Base-by-base conservation (phyloP, 1,140 invertebrate species). In the Platorchestia sp. region DNA sequence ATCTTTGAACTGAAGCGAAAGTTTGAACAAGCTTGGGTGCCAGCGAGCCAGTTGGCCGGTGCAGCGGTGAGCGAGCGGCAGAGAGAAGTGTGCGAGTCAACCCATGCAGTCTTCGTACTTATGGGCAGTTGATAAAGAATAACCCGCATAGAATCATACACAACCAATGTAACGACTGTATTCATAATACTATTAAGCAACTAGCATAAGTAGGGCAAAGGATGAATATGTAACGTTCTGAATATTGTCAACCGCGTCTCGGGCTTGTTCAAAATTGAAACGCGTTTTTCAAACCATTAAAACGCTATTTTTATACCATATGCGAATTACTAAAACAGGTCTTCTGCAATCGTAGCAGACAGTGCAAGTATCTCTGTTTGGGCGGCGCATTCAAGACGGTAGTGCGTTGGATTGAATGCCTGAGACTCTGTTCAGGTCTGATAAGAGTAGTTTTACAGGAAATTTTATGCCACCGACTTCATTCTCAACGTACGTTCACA, bases 1-100 rank as follows among this genome's bases (percentile, higher is more conserved):
- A 93, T 93, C 91, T 93, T 45, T 93, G 91, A 93, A 93, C 91
- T 93, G 43, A n/a, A 93, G 91, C 45, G 44, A 90, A 90, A 47
- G 91, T 93, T 93, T 93, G 45, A 93, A 47, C 45, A 45, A 89
- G 27, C 41, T 89, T 42, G 87, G 43, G 43, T 89, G 87, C 87
- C 87, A 36, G 59, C 59, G 36, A 36, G 6, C 59, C 59, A 75
- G 59, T 27, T 19, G 10, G 47, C 19, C 47, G 1, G 1, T 27
- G 14, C 59, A 36, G 59, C 59, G 59, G 27, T 36, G 7, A 27
- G 59, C 1, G 59, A 75, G 10, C 59, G 59, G 36, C 36, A 27
- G 59, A 75, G 10, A 75, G 10, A 75, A 75, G 59, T 75, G 59
- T 51, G 19, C 19, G 47, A 36, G 27, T 10, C 59, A 36, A 36